Evolutionary conservation across 1,140 invertebrate genomes (phyloP), one percentile per base, ranked within the genome.

Genomic region (Bombus consobrinus): DNA sequence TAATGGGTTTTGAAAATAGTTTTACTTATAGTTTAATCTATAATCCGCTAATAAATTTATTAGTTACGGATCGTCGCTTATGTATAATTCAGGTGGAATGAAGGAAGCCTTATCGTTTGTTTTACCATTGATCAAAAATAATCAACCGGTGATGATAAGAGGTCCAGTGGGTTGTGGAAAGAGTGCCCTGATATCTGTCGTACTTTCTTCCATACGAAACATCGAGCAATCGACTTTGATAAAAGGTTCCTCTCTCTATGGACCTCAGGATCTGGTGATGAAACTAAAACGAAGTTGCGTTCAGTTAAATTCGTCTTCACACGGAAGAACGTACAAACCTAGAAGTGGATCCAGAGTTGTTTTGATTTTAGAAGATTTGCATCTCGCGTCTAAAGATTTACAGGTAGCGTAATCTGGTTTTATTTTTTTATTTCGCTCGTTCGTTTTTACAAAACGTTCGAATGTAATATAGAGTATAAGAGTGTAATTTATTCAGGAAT

Each of bases 101-200:
- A 93, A 93, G 66, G 92, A 91, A 74, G 94, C 93, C 12, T 83
- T 94, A 57, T 82, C 85, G 25, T 90, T 93, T 15, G 89, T 93
- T 78, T 81, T 93, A 53, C 94, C 94, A 0, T 95, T 94, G 94
- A 91, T 95, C 13, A 90, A 91, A 80, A 88, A 91, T 1, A 90
- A 91, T 12, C 91, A 92, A 81, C 90, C 94, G 3, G 87, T 93
- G 12, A 84, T 95, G 34, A 87, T 95, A 73, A 92, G 95, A 34
- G 95, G 94, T 3, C 85, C 92, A 2, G 77, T 84, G 12, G 94
- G 93, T 41, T 93, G 93, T 69, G 95, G 95, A n/a, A 95, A 95
- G 82, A 94, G 89, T 47, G 88, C 92, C 10, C 73, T 95, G 4
- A 93, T 95, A 76, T 91, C 91, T 0, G 89, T 92, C 41, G 84